phyloP scores from a whole-genome alignment of 2,888 invertebrate genomes.

The Imbricaverruca yamaguchii region DNA sequence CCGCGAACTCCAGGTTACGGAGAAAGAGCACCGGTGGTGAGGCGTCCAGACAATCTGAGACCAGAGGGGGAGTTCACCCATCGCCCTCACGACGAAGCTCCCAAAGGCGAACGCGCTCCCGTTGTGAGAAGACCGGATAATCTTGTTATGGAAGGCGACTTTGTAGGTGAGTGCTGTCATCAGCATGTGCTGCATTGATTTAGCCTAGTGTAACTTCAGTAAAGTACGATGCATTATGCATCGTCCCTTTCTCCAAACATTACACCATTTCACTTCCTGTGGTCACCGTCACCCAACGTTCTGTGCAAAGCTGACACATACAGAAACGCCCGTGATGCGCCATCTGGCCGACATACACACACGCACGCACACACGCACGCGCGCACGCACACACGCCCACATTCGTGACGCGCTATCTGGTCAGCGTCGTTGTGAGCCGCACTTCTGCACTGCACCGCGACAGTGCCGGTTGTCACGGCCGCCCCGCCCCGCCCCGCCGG shows the following conservation, averaged over 20 bases:
- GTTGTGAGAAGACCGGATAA: conserved; percentile 39
- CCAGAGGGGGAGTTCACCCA: conserved; percentile 55
- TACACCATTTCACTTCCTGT: conserved; percentile 31
- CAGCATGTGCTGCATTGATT: conserved; percentile 29
- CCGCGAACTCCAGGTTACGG: conserved; percentile 35
- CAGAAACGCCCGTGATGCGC: too few relatives aligned
- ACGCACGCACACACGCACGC: too few relatives aligned
- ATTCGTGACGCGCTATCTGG: too few relatives aligned
- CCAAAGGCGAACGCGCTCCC: conserved; percentile 31
- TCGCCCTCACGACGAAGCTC: conserved; percentile 43
- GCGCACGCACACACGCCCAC: too few relatives aligned
- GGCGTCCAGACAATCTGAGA: conserved; percentile 48
- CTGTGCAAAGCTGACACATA: too few relatives aligned
- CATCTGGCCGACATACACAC: too few relatives aligned
- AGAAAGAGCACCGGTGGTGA: conserved; percentile 38
- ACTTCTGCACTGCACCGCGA: too few relatives aligned
- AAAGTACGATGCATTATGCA: conserved; percentile 25
- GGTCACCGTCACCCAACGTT: background rate
- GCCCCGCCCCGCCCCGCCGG: too few relatives aligned
- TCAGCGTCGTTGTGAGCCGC: too few relatives aligned
- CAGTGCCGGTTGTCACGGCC: too few relatives aligned
- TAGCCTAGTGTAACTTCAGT: background rate
- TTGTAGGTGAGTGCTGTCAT: conserved; percentile 35
- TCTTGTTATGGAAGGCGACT: conserved; percentile 51
- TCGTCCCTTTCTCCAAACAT: conserved; percentile 28